phyloP scores from a whole-genome alignment of 2,797 vertebrate genomes.

The Diglossa cyanea region DNA sequence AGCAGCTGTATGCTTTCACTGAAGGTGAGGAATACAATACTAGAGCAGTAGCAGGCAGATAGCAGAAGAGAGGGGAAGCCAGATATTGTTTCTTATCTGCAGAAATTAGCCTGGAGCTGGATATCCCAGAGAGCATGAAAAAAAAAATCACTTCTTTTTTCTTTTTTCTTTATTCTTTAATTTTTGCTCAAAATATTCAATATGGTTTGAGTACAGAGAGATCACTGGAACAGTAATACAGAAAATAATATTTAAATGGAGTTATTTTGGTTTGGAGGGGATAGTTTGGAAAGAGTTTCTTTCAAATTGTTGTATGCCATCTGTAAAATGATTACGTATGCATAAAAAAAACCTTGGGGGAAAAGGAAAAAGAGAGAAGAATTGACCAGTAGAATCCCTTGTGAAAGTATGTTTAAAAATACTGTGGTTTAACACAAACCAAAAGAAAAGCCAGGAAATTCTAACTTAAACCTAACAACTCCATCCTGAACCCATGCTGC shows the following conservation, averaged over 20 bases:
- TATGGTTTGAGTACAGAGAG: not conserved
- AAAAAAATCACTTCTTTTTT: not conserved
- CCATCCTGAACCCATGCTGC: constrained; percentile 67
- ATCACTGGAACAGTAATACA: not conserved
- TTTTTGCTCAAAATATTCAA: not conserved
- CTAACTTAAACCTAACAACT: constrained; percentile 63
- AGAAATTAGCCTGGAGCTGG: not conserved
- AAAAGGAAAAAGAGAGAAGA: constrained; percentile 23
- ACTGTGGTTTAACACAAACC: constrained; percentile 47
- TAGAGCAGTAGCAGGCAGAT: not conserved
- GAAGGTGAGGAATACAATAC: not conserved
- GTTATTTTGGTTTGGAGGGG: not conserved
- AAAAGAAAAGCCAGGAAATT: constrained; percentile 55
- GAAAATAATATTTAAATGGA: not conserved
- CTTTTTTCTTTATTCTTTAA: not conserved
- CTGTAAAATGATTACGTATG: constrained; percentile 4
- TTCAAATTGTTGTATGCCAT: not conserved
- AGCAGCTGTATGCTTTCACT: not conserved
- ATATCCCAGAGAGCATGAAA: not conserved
- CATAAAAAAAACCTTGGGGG: not conserved
- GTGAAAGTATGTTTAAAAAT: constrained; percentile 55
- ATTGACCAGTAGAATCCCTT: constrained; percentile 31
- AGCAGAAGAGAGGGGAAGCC: not conserved
- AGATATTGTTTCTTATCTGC: not conserved
- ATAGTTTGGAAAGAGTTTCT: not conserved